Evolutionary conservation across 1,140 invertebrate species (phyloP), one percentile per base, ranked within the genome.

Genomic region (Trachymyrmex cornetzi): DNA sequence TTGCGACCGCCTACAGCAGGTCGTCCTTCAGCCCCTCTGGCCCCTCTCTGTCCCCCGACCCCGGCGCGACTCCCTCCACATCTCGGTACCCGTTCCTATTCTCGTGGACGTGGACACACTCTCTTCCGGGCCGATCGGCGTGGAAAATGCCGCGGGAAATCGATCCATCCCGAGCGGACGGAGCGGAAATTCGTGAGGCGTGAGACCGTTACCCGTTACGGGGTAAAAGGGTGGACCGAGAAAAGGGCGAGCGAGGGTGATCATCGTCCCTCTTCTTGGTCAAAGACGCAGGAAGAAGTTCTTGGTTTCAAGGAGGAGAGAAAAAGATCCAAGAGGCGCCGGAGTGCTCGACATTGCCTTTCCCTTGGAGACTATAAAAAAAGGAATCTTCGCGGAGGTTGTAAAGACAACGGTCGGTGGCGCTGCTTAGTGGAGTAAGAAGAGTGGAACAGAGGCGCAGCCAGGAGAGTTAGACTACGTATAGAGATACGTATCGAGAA

Each of bases 121-220:
- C 89, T 91, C 92, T 94, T 94, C 92, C 93, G 93, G 94, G 90
- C 91, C 92, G 92, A 93, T 94, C 92, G 92, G 87, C 88, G 93
- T 91, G 93, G 93, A 94, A 94, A 94, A 94, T 92, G 90, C 90
- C 92, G 90, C 91, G 92, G 87, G 88, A 93, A 92, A 93, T 93
- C 91, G 91, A 92, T 92, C 71, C 53, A 92, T 92, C 71, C 48
- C 74, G 80, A 63, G 69, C 75, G 86, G 86, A 91, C 89, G 81
- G 3, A 86, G 88, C 85, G 86, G 88, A 94, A 92, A 93, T 93
- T 93, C 92, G 91, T 92, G 85, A 91, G 90, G 87, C 89, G 80
- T 89, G 87, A 90, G 92, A 92, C 77, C 86, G 30, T 34, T 34
- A 34, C 30, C 7, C 30, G 30, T 34, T 34, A 34, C 30, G 74